A percentile compares a stretch with the other conserved stretches of the same genome.
Conservation (phyloP, 1,140 invertebrate species). For the Psix sp. region DNA sequence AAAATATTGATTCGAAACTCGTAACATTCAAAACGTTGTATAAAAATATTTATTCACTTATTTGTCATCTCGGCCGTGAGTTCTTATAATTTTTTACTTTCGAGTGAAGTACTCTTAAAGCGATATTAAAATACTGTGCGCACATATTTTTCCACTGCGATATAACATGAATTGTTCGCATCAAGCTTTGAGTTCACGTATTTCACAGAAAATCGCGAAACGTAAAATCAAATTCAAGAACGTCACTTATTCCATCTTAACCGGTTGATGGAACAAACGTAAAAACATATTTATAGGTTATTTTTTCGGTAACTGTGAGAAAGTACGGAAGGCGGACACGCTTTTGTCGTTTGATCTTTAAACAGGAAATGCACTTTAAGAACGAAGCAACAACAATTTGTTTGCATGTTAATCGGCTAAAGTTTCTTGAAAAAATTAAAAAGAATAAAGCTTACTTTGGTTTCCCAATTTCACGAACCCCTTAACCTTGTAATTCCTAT, state of each 20-base stretch:
- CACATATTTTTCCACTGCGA: background rate
- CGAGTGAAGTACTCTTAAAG: background rate
- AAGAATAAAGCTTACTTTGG: background rate
- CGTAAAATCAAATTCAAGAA: slow-evolving; percentile 7
- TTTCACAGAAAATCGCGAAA: slow-evolving; percentile 5
- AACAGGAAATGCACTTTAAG: slow-evolving; percentile 25
- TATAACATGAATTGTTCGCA: background rate
- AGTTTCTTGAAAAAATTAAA: slow-evolving; percentile 8
- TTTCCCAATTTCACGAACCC: background rate
- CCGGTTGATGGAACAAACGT: slow-evolving; percentile 13
- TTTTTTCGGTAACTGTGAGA: slow-evolving; percentile 55
- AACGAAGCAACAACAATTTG: slow-evolving; percentile 12
- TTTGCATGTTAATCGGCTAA: slow-evolving; percentile 20
- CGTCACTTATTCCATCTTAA: slow-evolving; percentile 7
- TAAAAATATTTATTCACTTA: background rate
- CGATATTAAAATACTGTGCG: background rate
- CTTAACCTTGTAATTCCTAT: too few species aligned
- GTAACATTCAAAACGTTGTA: too few species aligned
- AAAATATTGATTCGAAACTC: too few species aligned
- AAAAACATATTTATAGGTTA: slow-evolving; percentile 36
- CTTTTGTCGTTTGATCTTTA: slow-evolving; percentile 54
- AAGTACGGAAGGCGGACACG: slow-evolving; percentile 22
- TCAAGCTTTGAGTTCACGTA: background rate
- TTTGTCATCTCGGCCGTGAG: background rate
- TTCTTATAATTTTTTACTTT: background rate